Percentiles rank a stretch among this genome's conserved stretches.
These are phyloP conservation scores for Melanotaenia parkinsoni DNA, from an alignment of 2,797 vertebrate genomes.

Conservation along the genomic window DNA sequence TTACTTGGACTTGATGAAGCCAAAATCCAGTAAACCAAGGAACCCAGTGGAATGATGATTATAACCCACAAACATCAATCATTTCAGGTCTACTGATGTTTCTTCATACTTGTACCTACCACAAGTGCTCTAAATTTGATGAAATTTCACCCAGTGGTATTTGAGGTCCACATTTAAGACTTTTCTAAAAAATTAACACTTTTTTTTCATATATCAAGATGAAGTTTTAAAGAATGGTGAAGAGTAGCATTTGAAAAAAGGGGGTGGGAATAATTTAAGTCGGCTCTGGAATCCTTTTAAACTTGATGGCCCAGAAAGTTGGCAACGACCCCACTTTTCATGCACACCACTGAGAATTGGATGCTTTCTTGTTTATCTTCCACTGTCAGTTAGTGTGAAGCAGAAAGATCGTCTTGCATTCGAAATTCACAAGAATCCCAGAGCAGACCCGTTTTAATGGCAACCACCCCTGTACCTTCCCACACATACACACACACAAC, in stretches of 20 bases:
- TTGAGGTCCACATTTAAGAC: too few relatives aligned
- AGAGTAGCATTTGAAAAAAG: neutral
- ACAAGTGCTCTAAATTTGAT: neutral
- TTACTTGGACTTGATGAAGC: neutral
- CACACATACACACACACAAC: constrained; percentile 7
- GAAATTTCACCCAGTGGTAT: neutral
- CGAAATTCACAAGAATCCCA: constrained; percentile 13
- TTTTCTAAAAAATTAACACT: too few relatives aligned
- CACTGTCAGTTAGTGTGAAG: neutral
- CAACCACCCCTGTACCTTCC: neutral
- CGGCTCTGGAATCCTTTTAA: constrained; percentile 4
- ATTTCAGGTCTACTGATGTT: neutral
- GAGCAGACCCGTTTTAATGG: constrained; percentile 4
- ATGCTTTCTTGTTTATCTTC: constrained; percentile 5
- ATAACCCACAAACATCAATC: neutral
- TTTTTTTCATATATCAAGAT: neutral
- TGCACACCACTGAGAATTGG: neutral
- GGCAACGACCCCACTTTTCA: neutral
- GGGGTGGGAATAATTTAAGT: neutral
- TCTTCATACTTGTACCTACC: neutral
- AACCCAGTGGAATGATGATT: too few relatives aligned
- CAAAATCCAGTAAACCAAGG: too few relatives aligned
- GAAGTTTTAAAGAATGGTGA: neutral
- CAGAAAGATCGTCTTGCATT: constrained; percentile 6
- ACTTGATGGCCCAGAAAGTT: neutral